Evolutionary conservation across 1,140 invertebrate species (phyloP), one percentile per base, ranked within the genome.

Genomic region (Protaetia brevitarsis): DNA sequence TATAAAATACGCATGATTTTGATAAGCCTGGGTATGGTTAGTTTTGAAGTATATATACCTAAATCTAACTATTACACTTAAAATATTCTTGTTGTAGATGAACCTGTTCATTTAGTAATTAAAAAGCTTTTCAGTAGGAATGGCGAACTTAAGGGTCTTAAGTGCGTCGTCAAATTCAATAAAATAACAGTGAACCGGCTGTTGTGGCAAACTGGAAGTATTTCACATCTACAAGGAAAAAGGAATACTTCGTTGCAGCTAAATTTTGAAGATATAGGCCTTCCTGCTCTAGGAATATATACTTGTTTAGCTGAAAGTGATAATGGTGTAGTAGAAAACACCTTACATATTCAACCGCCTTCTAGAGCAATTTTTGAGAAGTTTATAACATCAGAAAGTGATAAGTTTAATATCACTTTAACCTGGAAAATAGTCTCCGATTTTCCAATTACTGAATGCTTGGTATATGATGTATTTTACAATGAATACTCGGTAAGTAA

Each of bases 61-160:
- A n/a, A n/a, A n/a, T n/a, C n/a, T n/a, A n/a, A n/a, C n/a, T n/a
- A n/a, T n/a, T n/a, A n/a, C n/a, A n/a, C n/a, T n/a, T n/a, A n/a
- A 45, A 45, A 19, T 19, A 45, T 45, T 51, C 21, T 51, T 51
- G 41, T 51, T 51, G 41, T 51, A 51, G 41, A 21, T 51, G 21
- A 23, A 10, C 41, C 41, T 7, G 26, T 51, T 51, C 26, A 51
- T 51, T 23, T 51, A 51, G 41, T 23, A 19, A 51, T 51, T 19
- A 6, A 51, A 19, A 23, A 51, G 11, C 19, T 23, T 51, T 51
- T 23, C 26, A 23, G 41, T 23, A 19, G 3, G 0, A 51, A 51
- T 51, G 26, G 6, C 6, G 26, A 23, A 23, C 41, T 51, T 7
- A 26, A 6, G 21, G 26, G 3, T 3, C 26, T 51, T 6, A 23